Evolutionary conservation across 2,888 invertebrate species (phyloP), one percentile per base, ranked within the genome.

Genomic region (Lysandra coridon): DNA sequence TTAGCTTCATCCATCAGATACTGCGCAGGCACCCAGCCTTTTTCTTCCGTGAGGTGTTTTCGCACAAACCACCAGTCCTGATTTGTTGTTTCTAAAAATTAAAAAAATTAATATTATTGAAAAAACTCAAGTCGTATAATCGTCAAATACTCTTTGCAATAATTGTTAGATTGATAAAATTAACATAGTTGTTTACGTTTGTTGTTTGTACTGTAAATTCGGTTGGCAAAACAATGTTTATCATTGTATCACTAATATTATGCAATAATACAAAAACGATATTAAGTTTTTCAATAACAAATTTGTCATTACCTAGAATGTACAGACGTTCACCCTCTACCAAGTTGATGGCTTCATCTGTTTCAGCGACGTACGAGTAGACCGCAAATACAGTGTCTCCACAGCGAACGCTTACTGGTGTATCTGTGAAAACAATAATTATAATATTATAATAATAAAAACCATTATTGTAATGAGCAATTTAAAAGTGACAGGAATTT

Each of bases 61-160:
- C 96, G 96, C 0, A 98, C 98, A 87, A 97, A 98, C 98, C 98
- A 98, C 98, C 98, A 98, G 88, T 98, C 98, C 79, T 97, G 96
- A 88, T 98, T 98, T 78, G 97, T 97, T 79, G 97, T 97, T 91
- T 98, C 97, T 57, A 57, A 57, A 57, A 57, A 2, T 17, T 4
- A 2, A 57, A 57, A 57, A 53, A 17, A 12, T 53, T 53, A 2
- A 57, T 14, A 57, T 17, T 57, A 17, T 4, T 3, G 14, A 62
- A 6, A 1, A n/a, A 62, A 23, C 10, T 62, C 23, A 23, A 62
- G 7, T 62, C 7, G 23, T 7, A 4, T 14, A 57, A 57, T 17
- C 4, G 17, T 14, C 3, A 57, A 57, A 17, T 4, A 57, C 17
- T 57, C 17, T 17, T 57, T 17, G 10, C 2, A 57, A 57, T 23